Conservation (phyloP, 2,113 vertebrate genomes). For the Melanerpes aurifrons region DNA sequence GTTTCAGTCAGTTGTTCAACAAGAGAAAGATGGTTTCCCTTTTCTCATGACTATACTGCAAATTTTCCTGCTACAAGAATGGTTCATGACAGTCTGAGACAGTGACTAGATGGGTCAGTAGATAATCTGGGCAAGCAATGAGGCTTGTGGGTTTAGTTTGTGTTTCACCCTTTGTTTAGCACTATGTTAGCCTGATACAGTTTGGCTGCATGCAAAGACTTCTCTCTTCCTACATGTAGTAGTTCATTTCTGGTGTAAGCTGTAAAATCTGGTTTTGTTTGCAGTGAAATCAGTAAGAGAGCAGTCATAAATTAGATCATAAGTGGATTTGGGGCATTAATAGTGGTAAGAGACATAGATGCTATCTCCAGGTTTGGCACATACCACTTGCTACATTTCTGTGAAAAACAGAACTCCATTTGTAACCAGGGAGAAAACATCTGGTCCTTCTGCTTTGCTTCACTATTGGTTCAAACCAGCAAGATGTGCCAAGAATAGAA, state of each 20-base stretch:
- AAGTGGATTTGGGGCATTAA: background rate
- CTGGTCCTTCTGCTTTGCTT: background rate
- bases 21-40: background rate
- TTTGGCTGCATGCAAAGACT: background rate
- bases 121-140: constrained; percentile 33
- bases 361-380: background rate
- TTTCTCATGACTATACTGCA: constrained; percentile 29
- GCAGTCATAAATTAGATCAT: background rate
- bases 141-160: background rate
- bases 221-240: background rate
- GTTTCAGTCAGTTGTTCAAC: constrained; percentile 5
- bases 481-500: background rate
- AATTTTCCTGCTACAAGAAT: background rate
- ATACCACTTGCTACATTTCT: background rate
- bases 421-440: background rate
- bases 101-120: constrained; percentile 17
- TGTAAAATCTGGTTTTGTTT: background rate
- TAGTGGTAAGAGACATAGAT: background rate
- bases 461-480: background rate
- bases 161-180: constrained; percentile 12
- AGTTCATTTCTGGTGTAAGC: background rate
- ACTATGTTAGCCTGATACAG: background rate
- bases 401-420: rapidly evolving
- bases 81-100: background rate
- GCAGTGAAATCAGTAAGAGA: background rate